Base-by-base conservation (phyloP, 1,140 invertebrate species). In the Catajapyx aquilonaris region DNA sequence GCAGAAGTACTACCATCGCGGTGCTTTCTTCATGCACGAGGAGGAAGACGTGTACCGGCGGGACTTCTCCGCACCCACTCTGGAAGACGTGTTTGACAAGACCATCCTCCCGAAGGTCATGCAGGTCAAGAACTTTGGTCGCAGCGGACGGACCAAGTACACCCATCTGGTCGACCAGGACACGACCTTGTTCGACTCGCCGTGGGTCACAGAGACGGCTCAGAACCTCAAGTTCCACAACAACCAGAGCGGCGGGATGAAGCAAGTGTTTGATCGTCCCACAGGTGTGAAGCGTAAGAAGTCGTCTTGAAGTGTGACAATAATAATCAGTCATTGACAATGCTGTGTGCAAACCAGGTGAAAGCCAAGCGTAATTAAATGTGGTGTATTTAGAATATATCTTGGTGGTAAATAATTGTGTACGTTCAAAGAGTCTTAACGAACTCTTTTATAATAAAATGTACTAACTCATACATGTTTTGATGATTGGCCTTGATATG, bases 111-210 rank as follows among this genome's bases (percentile, higher is more conserved):
- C 95, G 4, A 95, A 97, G 68, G 93, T 99, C 41, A 98, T 98
- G 94, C 94, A 98, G 68, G 94, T 98, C 1, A 98, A 98, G 60
- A 98, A 99, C 62, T 99, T 99, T 63, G 95, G 95, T 13, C 72
- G 94, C 11, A 95, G 93, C 41, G 93, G 93, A 16, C 70, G 94
- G 35, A 97, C 95, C 0, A 99, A 99, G 54, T 99, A 98, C 57
- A 99, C 94, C 3, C 95, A 99, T 63, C 66, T 99, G 48, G 90
- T 98, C 0, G 93, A 97, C 60, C 94, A 99, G 62, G 95, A 99
- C 53, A 98, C 95, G 0, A 98, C 95, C 0, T 77, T 86, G 46
- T 94, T 96, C 54, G 91, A 98, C 53, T 91, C 88, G 0, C 83
- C 91, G 1, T 98, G 94, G 94, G 77, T 81, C 40, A 73, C 76